Evolutionary conservation across 64 coral and sea anemone species (phyloP).

Genomic region (Cladopsammia gracilis): DNA sequence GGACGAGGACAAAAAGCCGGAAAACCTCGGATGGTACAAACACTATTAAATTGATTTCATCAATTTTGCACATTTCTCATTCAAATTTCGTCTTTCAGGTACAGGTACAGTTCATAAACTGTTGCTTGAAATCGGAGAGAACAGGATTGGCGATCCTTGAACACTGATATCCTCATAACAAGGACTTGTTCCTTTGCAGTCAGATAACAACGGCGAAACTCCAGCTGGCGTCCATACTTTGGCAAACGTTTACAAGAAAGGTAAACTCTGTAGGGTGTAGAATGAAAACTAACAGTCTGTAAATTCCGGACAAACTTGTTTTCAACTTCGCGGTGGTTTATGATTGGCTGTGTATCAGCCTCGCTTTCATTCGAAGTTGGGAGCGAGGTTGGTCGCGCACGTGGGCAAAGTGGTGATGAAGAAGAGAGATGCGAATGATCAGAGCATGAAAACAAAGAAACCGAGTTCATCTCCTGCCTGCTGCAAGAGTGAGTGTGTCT

Average conservation of each 20-base stretch:
- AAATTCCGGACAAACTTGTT: not conserved
- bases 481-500: not conserved
- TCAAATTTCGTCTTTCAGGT: too few relatives aligned
- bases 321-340: not conserved
- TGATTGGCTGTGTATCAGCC: not conserved
- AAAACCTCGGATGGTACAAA: too few relatives aligned
- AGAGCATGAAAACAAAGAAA: constrained; percentile 10
- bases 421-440: not conserved
- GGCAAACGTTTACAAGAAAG: not conserved
- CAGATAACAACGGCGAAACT: not conserved
- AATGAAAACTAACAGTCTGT: not conserved
- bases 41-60: too few relatives aligned
- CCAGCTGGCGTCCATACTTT: not conserved
- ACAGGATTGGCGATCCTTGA: not conserved
- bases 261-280: not conserved
- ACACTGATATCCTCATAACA: not conserved
- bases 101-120: not conserved
- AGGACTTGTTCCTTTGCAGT: not conserved
- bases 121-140: not conserved
- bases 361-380: too few relatives aligned
- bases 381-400: not conserved
- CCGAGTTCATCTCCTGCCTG: not conserved
- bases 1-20: too few relatives aligned
- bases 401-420: not conserved
- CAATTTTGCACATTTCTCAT: too few relatives aligned